Evolutionary conservation across 2,113 vertebrate species (phyloP), one percentile per base, ranked within the genome.

Genomic region (Neolamprologus brichardi): DNA sequence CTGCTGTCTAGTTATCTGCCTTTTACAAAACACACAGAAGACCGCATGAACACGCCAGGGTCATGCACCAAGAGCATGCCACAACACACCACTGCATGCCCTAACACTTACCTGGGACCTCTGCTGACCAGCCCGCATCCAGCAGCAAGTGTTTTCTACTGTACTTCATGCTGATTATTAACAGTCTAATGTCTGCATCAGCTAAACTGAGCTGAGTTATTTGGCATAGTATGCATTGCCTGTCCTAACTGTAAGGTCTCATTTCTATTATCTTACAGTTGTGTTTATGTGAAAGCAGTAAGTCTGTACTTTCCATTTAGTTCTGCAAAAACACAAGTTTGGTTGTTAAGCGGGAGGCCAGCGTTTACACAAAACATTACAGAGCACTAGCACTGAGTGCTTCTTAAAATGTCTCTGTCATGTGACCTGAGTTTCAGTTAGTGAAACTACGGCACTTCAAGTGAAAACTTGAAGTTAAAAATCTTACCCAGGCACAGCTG

Each of bases 41-140:
- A 60, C 54, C 2, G n/a, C 70, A 84, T 30, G 5, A 56, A 64
- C 85, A 91, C 3, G 7, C 6, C 30, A 44, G 20, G 53, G 78
- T 32, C 77, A 85, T 4, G 17, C 12, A 53, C 18, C 28, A 60
- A 70, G 86, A 85, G 83, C 93, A 94, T 93, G 92, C 89, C 56
- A 88, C 90, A 91, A 83, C 89, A 92, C 46, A n/a, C 17, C 52
- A 88, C 85, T 54, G 32, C 92, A 93, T 94, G 92, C 92, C 81
- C 44, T 39, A 5, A 81, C 91, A 93, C 92, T 94, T 87, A 95
- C 92, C 94, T 94, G 93, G 82, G 83, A 79, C 70, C 64, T 28
- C 75, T 5, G 54, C 93, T 78, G 84, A 84, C 1, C 84, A 51
- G 78, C 89, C 81, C 64, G 20, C 85, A 51, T 84, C 86, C 53